Evolutionary conservation across 2,888 invertebrate species (phyloP).

Genomic region (Lutraria lutraria): DNA sequence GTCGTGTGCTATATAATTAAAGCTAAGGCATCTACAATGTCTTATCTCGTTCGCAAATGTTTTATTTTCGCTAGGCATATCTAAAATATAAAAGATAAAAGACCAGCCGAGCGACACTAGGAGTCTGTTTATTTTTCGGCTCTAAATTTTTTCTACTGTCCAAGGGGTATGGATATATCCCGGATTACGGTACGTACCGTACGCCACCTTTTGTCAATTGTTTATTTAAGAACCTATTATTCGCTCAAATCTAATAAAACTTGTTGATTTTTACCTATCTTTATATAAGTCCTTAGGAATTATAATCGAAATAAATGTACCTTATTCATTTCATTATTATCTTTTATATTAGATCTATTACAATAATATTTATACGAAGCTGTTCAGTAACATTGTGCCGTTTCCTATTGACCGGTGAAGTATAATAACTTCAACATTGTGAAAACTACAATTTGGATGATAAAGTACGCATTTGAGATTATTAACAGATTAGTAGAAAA

Average conservation of each 20-base stretch:
- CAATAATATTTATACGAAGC: constrained; percentile 39
- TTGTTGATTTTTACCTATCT: constrained; percentile 56
- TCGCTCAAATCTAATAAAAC: constrained; percentile 60
- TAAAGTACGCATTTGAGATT: constrained; percentile 62
- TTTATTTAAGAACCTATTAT: constrained; percentile 63
- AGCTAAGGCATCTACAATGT: constrained; percentile 20
- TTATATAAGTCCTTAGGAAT: constrained; percentile 37
- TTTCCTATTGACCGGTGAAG: constrained; percentile 43
- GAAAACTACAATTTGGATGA: constrained; percentile 47
- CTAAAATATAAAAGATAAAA: constrained; percentile 67
- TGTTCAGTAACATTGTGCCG: constrained; percentile 37
- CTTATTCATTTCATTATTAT: constrained; percentile 55
- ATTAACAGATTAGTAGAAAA: constrained; percentile 55
- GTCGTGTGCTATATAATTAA: constrained; percentile 53
- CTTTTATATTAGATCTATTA: constrained; percentile 31
- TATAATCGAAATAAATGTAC: constrained; percentile 37
- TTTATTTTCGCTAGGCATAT: constrained; percentile 65
- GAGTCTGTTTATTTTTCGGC: constrained; percentile 52
- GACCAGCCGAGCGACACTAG: constrained; percentile 37
- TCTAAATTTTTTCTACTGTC: constrained; percentile 33
- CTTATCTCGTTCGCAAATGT: constrained; percentile 58
- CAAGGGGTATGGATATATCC: constrained; percentile 37
- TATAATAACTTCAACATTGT: constrained; percentile 38
- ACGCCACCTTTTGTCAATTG: constrained; percentile 50
- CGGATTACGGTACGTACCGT: constrained; percentile 42